A percentile compares a stretch with the other conserved stretches of the same genome.
phyloP scores from a whole-genome alignment of 2,113 vertebrate genomes.

The Cacatua alba region DNA sequence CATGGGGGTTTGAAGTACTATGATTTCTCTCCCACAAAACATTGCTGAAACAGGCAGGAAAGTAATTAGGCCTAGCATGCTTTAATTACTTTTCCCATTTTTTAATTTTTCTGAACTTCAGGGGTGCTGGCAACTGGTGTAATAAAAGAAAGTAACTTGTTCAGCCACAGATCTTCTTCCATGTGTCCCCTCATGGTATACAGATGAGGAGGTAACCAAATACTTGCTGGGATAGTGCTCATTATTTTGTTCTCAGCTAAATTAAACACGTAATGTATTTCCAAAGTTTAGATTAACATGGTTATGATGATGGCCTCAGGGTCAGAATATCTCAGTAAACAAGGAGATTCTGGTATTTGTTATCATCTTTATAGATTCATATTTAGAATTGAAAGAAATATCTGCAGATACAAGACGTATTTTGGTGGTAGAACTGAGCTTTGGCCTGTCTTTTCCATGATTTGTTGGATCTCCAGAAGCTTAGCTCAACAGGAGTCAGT shows the following conservation, averaged over 20 bases:
- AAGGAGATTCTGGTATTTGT: not conserved
- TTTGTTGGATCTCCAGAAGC: not conserved
- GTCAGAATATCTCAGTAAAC: not conserved
- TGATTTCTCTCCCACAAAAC: slow-evolving; percentile 47
- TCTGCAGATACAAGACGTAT: not conserved
- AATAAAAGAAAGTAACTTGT: slow-evolving; percentile 16
- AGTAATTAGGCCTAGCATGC: slow-evolving; percentile 62
- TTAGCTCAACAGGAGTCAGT: not conserved
- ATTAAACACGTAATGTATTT: not conserved
- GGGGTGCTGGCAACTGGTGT: slow-evolving; percentile 46
- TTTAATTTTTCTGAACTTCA: slow-evolving; percentile 75
- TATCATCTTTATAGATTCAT: not conserved
- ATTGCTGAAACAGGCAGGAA: slow-evolving; percentile 21
- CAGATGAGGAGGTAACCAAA: slow-evolving; percentile 31
- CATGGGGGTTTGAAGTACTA: not conserved
- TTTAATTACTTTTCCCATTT: slow-evolving; percentile 72
- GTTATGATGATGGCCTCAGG: not conserved
- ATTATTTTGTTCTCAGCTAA: not conserved
- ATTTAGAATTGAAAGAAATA: not conserved
- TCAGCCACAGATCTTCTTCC: not conserved
- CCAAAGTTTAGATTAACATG: not conserved
- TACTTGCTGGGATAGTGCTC: not conserved
- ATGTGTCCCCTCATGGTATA: not conserved
- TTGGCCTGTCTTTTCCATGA: not conserved
- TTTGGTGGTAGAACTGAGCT: not conserved